These are phyloP conservation scores for Pararge aegeria DNA, from an alignment of 1,140 invertebrate genomes.

Conservation along the genomic window DNA sequence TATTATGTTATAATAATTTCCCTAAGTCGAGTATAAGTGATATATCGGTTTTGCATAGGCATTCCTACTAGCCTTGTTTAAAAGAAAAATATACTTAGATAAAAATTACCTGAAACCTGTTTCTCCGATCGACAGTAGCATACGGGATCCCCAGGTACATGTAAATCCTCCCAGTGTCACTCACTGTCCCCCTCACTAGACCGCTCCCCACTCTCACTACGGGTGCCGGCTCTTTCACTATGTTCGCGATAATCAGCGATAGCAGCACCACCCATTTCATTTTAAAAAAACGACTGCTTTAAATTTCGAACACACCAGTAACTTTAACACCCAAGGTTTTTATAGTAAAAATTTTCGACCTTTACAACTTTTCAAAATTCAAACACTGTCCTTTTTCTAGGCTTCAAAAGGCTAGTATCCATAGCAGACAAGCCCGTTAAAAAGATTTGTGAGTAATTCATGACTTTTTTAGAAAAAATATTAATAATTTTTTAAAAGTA, in stretches of 20 bases:
- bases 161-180: constrained; percentile 47
- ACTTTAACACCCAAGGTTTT: no score
- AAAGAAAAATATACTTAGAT: neutral
- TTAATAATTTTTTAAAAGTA: no score
- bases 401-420: no score
- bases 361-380: no score
- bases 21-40: no score
- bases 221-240: constrained; percentile 57
- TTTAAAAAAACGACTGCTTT: neutral
- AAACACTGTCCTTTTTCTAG: neutral
- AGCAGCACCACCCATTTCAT: constrained; percentile 64
- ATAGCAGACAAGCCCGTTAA: no score
- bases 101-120: constrained; percentile 56
- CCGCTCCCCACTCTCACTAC: constrained; percentile 47
- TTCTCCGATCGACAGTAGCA: constrained; percentile 52
- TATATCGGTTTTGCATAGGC: no score
- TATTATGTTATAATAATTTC: no score
- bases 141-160: constrained; percentile 66
- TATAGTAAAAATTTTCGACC: no score
- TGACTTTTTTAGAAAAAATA: no score
- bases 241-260: constrained; percentile 47
- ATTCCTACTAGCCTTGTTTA: no score
- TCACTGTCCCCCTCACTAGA: constrained; percentile 48
- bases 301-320: neutral
- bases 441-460: no score